Conservation (phyloP, 2,113 vertebrate genomes). For the Chrysemys picta region DNA sequence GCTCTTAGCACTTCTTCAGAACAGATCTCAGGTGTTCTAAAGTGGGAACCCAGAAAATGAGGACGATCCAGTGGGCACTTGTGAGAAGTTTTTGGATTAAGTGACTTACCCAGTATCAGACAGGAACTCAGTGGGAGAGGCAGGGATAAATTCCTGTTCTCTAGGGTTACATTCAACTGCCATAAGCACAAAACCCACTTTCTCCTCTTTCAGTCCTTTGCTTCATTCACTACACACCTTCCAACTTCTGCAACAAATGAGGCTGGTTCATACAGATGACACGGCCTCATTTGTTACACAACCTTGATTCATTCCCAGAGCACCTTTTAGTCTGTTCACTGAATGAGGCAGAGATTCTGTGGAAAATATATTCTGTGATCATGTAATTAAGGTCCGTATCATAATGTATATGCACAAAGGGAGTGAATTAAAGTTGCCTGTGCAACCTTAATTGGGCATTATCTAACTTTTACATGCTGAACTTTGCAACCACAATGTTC, state of each 20-base stretch:
- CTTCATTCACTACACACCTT: not conserved
- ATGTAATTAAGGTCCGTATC: not conserved
- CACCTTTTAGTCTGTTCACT: not conserved
- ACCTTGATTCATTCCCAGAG: not conserved
- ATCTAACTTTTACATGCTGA: not conserved
- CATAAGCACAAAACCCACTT: not conserved
- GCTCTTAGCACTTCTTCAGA: not conserved
- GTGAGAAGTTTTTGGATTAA: not conserved
- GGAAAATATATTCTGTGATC: not conserved
- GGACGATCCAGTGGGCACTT: not conserved
- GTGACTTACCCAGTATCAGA: not conserved
- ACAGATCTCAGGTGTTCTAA: not conserved
- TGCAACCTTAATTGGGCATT: not conserved
- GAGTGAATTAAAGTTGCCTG: too few relatives aligned
- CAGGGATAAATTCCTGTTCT: not conserved
- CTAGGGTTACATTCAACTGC: not conserved
- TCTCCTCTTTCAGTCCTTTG: not conserved
- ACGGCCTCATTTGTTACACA: rapidly evolving
- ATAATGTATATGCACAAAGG: not conserved
- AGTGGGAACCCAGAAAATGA: not conserved
- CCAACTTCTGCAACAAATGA: not conserved
- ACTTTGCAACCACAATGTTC: not conserved
- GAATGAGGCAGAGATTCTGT: not conserved
- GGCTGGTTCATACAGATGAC: rapidly evolving
- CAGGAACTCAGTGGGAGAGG: not conserved